Evolutionary conservation across 2,888 invertebrate genomes (phyloP).

Genomic region (Microplitis manilae): DNA sequence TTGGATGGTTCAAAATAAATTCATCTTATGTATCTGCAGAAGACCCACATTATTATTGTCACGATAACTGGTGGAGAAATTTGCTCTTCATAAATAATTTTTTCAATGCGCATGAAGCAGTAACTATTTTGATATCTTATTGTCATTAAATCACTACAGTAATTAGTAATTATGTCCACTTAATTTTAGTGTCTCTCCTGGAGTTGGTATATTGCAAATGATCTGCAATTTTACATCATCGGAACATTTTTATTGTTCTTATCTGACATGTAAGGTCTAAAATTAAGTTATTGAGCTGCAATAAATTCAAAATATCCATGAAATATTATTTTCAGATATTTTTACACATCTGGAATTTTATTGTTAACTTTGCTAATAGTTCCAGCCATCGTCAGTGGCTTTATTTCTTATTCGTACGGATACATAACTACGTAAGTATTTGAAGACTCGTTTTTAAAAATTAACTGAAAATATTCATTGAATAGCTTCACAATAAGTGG

Average conservation of each 20-base stretch:
- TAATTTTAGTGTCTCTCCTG: slow-evolving; percentile 71
- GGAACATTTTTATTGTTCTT: slow-evolving; percentile 67
- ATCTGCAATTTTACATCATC: slow-evolving; percentile 72
- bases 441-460: slow-evolving; percentile 45
- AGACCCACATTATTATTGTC: slow-evolving; percentile 67
- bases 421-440: slow-evolving; percentile 38
- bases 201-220: slow-evolving; percentile 73
- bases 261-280: slow-evolving; percentile 54
- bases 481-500: slow-evolving; percentile 9
- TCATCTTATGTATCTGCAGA: slow-evolving; percentile 69
- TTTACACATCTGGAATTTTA: slow-evolving; percentile 63
- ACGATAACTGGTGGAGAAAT: slow-evolving; percentile 74
- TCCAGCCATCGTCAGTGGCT: background rate
- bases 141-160: background rate
- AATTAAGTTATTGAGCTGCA: background rate
- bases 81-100: slow-evolving; percentile 73
- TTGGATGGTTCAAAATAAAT: slow-evolving; percentile 65
- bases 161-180: slow-evolving; percentile 8
- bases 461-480: slow-evolving; percentile 54
- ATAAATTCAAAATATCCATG: background rate
- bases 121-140: background rate
- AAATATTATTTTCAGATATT: slow-evolving; percentile 63
- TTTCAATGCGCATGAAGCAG: slow-evolving; percentile 66
- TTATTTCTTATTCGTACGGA: background rate
- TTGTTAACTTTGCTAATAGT: slow-evolving; percentile 59